These are phyloP conservation scores for Semibalanus balanoides DNA, from an alignment of 1,140 invertebrate species.

Conservation along the genomic window DNA sequence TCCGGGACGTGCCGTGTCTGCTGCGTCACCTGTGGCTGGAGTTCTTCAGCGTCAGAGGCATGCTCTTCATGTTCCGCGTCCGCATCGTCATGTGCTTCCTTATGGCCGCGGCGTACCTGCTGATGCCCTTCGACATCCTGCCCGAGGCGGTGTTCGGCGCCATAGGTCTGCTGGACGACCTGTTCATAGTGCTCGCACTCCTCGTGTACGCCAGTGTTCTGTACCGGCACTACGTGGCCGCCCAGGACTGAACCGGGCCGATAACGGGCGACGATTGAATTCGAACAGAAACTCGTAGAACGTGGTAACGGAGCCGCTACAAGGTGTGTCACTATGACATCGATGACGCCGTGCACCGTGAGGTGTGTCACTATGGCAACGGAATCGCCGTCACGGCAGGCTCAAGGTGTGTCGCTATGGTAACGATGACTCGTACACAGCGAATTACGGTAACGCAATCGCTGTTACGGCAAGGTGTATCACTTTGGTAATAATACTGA, in stretches of 20 bases:
- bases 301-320: no score
- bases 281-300: no score
- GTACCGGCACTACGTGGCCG: conserved; percentile 24
- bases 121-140: conserved; percentile 39
- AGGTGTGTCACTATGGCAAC: no score
- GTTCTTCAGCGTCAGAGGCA: conserved; percentile 37
- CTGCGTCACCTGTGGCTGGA: conserved; percentile 35
- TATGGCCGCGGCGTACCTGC: conserved; percentile 35
- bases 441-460: no score
- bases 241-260: not conserved
- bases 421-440: no score
- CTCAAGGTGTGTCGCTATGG: no score
- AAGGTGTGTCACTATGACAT: no score
- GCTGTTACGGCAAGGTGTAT: no score
- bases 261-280: no score
- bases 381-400: no score
- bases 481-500: no score
- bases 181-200: conserved; percentile 36
- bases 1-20: conserved; percentile 37
- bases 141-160: conserved; percentile 40
- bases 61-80: conserved; percentile 38
- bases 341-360: no score
- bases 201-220: conserved; percentile 38
- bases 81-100: conserved; percentile 35
- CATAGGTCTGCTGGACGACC: conserved; percentile 38